Base-by-base conservation (phyloP, 2,113 vertebrate genomes). In the Centropus unirufus region DNA sequence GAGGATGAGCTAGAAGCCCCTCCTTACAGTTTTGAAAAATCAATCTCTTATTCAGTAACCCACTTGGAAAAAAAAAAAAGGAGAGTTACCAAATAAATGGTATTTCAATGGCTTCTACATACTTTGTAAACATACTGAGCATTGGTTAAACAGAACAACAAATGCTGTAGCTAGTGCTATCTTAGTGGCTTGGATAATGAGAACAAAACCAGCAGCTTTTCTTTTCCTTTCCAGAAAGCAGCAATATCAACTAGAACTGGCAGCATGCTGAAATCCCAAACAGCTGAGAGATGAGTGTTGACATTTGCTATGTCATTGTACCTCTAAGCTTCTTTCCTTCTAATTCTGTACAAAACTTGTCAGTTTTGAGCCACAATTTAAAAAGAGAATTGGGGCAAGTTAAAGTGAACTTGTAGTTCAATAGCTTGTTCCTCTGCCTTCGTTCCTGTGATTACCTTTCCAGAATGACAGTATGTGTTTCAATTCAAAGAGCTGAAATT, bases 211-310 rank as follows among this genome's bases (percentile, higher is more conserved):
- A 69, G 47, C 20, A 88, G 78, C 42, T 90, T 92, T 76, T 44
- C 59, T 87, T 89, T 92, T 86, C 64, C n/a, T 29, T 83, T 87
- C 61, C 64, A 92, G 75, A 93, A 95, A 94, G 64, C 29, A 62
- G 51, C 49, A 94, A 29, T 40, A 49, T 92, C 82, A 91, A 57
- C 24, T 77, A 61, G 68, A 91, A 94, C 22, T 87, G 61, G 24
- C 58, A 91, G 46, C 39, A 40, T 55, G 30, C 36, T 86, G 64
- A 73, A 57, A 63, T 22, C 44, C 57, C 52, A 66, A 85, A 90
- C 40, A 49, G 36, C 40, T 61, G 83, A 87, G 76, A 63, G 51
- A 81, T 1, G 11, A 47, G 36, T 70, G 87, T 3, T 83, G 95
- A 87, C 79, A 73, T 82, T 90, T 69, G n/a, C 70, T 64, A 42